A percentile compares a stretch with the other conserved stretches of the same genome.
These are phyloP conservation scores for Drosophila anomalipes DNA, from an alignment of 2,888 invertebrate genomes.

Conservation along the genomic window DNA sequence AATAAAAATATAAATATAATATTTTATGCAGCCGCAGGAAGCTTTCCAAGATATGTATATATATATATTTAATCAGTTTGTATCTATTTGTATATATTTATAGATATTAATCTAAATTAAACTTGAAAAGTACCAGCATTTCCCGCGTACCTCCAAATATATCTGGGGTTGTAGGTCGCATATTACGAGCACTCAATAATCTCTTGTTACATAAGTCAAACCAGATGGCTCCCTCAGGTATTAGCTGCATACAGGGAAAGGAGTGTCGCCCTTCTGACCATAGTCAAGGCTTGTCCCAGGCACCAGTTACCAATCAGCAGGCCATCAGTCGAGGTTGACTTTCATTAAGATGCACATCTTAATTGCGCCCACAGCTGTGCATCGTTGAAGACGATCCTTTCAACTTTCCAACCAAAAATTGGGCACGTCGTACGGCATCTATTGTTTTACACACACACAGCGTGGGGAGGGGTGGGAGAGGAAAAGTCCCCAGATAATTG, in stretches of 20 bases:
- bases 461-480: not conserved
- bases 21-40: too few species aligned
- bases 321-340: slow-evolving; percentile 42
- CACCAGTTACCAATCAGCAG: slow-evolving; percentile 13
- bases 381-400: slow-evolving; percentile 46
- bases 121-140: not conserved
- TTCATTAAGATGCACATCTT: slow-evolving; percentile 64
- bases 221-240: slow-evolving; percentile 12
- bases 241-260: slow-evolving; percentile 4
- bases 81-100: not conserved
- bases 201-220: slow-evolving; percentile 1
- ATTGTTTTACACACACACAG: slow-evolving; percentile 35
- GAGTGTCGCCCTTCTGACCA: slow-evolving; percentile 37
- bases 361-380: slow-evolving; percentile 66
- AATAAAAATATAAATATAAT: too few species aligned
- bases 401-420: slow-evolving; percentile 44
- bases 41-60: too few species aligned
- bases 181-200: not conserved
- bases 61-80: not conserved
- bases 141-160: not conserved
- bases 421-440: slow-evolving; percentile 53
- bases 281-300: slow-evolving; percentile 21
- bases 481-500: slow-evolving; percentile 55
- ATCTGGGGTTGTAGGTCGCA: not conserved
- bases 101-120: not conserved